Percentiles rank a stretch among this genome's conserved stretches.
Conservation (phyloP, 1,140 invertebrate genomes). For the Cecropterus lyciades region DNA sequence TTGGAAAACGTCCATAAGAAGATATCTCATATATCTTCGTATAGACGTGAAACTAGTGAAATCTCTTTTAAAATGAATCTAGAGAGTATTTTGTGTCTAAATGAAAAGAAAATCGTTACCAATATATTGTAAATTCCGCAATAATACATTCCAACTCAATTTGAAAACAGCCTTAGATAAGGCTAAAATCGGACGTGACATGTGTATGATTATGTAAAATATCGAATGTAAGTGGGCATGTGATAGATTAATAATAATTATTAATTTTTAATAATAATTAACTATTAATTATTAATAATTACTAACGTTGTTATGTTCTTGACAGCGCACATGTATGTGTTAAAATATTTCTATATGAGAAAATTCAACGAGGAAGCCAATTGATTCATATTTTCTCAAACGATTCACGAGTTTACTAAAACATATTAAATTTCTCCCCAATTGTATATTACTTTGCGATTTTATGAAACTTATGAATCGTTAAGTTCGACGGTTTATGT, state of each 20-base stretch:
- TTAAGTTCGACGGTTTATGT: too few relatives aligned
- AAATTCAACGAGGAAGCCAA: not conserved
- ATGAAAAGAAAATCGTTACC: too few relatives aligned
- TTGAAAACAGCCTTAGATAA: constrained; percentile 6
- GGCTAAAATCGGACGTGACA: constrained; percentile 39
- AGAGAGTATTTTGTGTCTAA: too few relatives aligned
- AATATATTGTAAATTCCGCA: constrained; percentile 13
- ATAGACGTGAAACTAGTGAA: too few relatives aligned
- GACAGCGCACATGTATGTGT: constrained; percentile 26
- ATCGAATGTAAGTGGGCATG: constrained; percentile 18
- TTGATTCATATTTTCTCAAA: constrained; percentile 3
- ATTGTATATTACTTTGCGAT: constrained; percentile 7
- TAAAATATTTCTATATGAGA: not conserved
- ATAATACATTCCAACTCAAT: constrained; percentile 45
- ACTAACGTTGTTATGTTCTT: constrained; percentile 13
- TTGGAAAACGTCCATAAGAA: too few relatives aligned
- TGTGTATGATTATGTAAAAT: constrained; percentile 46
- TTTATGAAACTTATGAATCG: not conserved
- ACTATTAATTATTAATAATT: too few relatives aligned
- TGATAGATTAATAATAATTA: too few relatives aligned
- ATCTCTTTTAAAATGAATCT: too few relatives aligned
- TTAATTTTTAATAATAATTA: too few relatives aligned
- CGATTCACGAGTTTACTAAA: not conserved
- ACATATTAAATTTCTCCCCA: not conserved
- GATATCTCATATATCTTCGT: too few relatives aligned